Base-by-base conservation (phyloP, 2,113 vertebrate species). In the Pionites leucogaster region DNA sequence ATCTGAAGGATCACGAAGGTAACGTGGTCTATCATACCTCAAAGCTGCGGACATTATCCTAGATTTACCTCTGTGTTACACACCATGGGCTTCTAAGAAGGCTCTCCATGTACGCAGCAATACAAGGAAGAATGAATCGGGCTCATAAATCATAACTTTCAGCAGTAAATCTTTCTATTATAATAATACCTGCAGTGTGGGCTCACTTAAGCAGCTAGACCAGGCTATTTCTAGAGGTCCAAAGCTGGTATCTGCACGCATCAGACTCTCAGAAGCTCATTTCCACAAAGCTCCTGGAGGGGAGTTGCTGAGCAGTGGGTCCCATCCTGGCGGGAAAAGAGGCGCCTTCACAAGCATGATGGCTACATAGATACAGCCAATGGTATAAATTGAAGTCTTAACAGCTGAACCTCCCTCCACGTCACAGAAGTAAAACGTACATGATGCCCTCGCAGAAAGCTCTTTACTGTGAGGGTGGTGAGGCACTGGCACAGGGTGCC, bases 371-470 rank as follows among this genome's bases (percentile, higher is more conserved):
- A 50, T 41, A 50, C 19, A 42, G 19, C 3, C 39, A 53, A 17
- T 1, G 0, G 8, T 10, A 16, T 50, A 31, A 57, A 39, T 13
- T 12, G 13, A 17, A 79, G 12, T 37, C 37, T 55, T 5, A 47
- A 35, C 27, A 67, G 50, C 17, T 35, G 24, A 70, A 55, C 20
- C 27, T 67, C 20, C 11, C 27, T 62, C 41, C 17, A 5, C 0
- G 5, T 13, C 33, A 22, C 27, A 29, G 52, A 39, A 25, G 10
- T 16, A 18, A 29, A n/a, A 24, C 11, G 8, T 2, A 13, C 29
- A 29, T 1, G 0, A 39, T 11, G 18, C 5, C 24, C 14, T 18
- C 33, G 10, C 8, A 1, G 25, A 22, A 35, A 59, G 57, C 23
- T 59, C 22, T n/a, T 59, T 23, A n/a, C 55, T 23, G 20, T n/a